Evolutionary conservation across 2,888 invertebrate genomes (phyloP).

Genomic region (Drosophila borealis): DNA sequence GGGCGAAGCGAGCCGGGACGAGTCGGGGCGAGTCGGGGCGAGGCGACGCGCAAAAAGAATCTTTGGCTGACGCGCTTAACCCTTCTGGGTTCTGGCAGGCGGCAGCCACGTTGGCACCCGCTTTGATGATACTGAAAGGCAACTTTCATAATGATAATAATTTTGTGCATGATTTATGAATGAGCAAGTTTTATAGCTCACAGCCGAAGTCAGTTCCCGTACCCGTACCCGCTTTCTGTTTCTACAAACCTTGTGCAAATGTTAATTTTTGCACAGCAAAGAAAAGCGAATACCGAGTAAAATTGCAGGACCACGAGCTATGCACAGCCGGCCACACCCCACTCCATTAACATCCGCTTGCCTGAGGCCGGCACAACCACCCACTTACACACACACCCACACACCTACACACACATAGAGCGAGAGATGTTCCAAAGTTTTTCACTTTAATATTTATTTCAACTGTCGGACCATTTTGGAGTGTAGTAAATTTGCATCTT

Average conservation of each 20-base stretch:
- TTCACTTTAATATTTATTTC: slow-evolving; percentile 80
- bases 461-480: slow-evolving; percentile 68
- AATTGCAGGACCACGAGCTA: slow-evolving; percentile 33
- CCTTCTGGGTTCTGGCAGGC: slow-evolving; percentile 50
- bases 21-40: no score
- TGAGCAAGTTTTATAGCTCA: slow-evolving; percentile 76
- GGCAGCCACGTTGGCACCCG: slow-evolving; percentile 36
- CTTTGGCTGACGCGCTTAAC: slow-evolving; percentile 70
- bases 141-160: slow-evolving; percentile 81
- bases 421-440: slow-evolving; percentile 41
- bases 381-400: slow-evolving; percentile 21
- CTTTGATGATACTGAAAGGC: slow-evolving; percentile 70
- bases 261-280: slow-evolving; percentile 67
- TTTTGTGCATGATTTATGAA: slow-evolving; percentile 80
- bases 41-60: slow-evolving; percentile 21
- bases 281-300: slow-evolving; percentile 40
- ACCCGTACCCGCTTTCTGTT: slow-evolving; percentile 33
- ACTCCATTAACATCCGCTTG: slow-evolving; percentile 40
- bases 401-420: slow-evolving; percentile 1
- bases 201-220: slow-evolving; percentile 31
- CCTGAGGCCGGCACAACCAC: slow-evolving; percentile 32
- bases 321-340: slow-evolving; percentile 38
- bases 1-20: neutral
- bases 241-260: slow-evolving; percentile 71
- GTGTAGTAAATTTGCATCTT: slow-evolving; percentile 78